These are phyloP conservation scores for Apaloderma vittatum DNA, from an alignment of 2,113 vertebrate species.

Conservation along the genomic window DNA sequence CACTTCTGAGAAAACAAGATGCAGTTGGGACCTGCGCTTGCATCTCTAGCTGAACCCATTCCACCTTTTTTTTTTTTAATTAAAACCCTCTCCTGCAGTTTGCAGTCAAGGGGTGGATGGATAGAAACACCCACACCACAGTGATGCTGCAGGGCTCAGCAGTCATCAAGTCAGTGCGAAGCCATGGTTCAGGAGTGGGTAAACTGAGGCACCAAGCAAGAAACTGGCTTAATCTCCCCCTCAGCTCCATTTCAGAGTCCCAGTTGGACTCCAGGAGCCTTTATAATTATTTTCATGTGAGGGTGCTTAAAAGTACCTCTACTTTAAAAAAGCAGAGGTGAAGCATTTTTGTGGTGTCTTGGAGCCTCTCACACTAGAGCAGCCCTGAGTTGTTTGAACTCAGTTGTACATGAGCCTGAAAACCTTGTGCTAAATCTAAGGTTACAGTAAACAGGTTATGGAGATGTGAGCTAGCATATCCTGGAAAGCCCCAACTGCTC, in stretches of 20 bases:
- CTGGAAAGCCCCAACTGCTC: slow-evolving; percentile 42
- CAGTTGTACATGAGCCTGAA: neutral
- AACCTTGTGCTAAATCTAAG: neutral
- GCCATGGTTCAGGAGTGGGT: rapidly evolving
- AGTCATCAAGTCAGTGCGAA: neutral
- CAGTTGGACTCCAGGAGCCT: neutral
- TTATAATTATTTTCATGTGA: neutral
- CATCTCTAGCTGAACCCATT: neutral
- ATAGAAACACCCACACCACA: neutral
- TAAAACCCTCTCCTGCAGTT: neutral
- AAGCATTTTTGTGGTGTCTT: neutral
- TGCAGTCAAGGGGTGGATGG: neutral
- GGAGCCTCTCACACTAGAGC: neutral
- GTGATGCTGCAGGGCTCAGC: rapidly evolving
- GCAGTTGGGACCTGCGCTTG: neutral
- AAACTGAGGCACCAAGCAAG: neutral
- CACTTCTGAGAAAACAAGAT: neutral
- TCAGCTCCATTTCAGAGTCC: neutral
- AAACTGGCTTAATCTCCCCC: neutral
- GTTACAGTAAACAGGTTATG: neutral
- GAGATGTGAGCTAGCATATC: slow-evolving; percentile 46
- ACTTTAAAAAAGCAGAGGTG: neutral
- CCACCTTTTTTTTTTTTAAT: neutral
- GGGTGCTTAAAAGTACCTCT: neutral
- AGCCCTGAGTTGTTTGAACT: rapidly evolving